These are phyloP conservation scores for Nylanderia fulva DNA, from an alignment of 1,140 invertebrate genomes.

Conservation along the genomic window DNA sequence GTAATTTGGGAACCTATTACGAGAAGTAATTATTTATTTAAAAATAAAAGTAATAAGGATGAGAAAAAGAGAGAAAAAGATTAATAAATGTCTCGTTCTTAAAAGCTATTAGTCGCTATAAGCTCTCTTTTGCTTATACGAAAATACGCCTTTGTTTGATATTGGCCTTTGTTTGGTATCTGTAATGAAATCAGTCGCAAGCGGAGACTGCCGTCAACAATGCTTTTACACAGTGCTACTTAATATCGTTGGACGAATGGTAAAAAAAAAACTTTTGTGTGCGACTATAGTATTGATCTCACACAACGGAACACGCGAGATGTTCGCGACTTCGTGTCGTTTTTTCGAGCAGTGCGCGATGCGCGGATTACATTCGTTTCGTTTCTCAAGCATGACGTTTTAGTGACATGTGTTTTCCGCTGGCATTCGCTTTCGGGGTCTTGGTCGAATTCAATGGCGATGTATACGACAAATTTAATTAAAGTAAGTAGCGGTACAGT, in stretches of 20 bases:
- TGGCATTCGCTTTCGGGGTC: background rate
- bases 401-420: constrained; percentile 38
- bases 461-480: constrained; percentile 39
- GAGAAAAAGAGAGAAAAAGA: background rate
- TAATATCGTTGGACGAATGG: constrained; percentile 20
- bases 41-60: background rate
- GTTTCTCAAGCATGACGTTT: constrained; percentile 32
- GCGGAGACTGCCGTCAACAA: background rate
- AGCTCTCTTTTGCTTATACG: background rate
- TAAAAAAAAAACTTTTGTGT: constrained; percentile 63
- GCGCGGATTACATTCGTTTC: constrained; percentile 31
- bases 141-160: background rate
- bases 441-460: constrained; percentile 1
- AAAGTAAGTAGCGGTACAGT: constrained; percentile 36
- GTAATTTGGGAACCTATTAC: background rate
- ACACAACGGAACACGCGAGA: constrained; percentile 70
- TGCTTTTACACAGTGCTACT: constrained; percentile 15
- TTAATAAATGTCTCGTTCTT: background rate
- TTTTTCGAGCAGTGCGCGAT: constrained; percentile 27
- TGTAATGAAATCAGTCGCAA: constrained; percentile 44
- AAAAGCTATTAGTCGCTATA: background rate
- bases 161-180: no score
- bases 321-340: constrained; percentile 37
- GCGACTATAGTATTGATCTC: constrained; percentile 70
- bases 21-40: background rate